Evolutionary conservation across 2,888 invertebrate species (phyloP).

Genomic region (Agrilus mali): DNA sequence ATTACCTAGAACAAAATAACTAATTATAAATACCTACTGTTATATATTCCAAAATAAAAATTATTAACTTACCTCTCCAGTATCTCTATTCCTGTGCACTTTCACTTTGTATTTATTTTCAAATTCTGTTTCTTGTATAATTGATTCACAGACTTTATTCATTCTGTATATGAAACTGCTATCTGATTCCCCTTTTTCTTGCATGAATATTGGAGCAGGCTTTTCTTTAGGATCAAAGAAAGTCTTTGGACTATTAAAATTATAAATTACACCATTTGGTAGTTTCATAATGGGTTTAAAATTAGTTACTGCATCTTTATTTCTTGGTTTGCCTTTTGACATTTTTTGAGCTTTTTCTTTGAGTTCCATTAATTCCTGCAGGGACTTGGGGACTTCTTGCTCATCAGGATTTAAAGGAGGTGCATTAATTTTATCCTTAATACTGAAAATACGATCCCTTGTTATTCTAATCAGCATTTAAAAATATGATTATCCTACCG

Average conservation of each 20-base stretch:
- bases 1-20: constrained; percentile 22
- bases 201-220: constrained; percentile 42
- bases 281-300: constrained; percentile 8
- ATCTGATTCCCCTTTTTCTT: constrained; percentile 48
- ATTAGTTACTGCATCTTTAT: constrained; percentile 4
- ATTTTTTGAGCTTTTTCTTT: constrained; percentile 36
- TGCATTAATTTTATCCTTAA: constrained; percentile 61
- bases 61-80: constrained; percentile 31
- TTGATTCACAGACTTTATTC: constrained; percentile 47
- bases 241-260: constrained; percentile 3
- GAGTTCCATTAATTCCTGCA: constrained; percentile 50
- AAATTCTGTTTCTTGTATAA: constrained; percentile 47
- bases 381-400: constrained; percentile 61
- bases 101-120: constrained; percentile 49
- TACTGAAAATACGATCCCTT: constrained; percentile 34
- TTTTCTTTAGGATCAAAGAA: constrained; percentile 24
- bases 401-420: constrained; percentile 58
- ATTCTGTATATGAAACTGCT: constrained; percentile 53
- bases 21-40: background rate
- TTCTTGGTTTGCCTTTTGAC: constrained; percentile 25
- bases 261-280: constrained; percentile 3
- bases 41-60: background rate
- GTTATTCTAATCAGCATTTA: background rate
- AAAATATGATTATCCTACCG: constrained; percentile 38
- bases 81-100: constrained; percentile 39